Percentiles rank a stretch among this genome's conserved stretches.
phyloP scores from a whole-genome alignment of 2,113 vertebrate species.

The Percopsis transmontana region DNA sequence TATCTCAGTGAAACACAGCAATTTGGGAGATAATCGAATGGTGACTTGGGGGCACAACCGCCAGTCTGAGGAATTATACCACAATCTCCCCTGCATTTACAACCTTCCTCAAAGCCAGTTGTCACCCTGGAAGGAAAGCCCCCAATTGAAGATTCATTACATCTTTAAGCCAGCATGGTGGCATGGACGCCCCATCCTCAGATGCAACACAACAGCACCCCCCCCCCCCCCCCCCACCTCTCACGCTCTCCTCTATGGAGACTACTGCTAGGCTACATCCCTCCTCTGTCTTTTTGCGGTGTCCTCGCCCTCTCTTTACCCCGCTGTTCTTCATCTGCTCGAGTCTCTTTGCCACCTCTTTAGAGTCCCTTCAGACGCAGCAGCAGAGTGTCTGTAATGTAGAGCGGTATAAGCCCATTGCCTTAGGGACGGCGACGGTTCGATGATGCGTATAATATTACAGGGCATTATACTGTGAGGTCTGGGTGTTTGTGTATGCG shows the following conservation, averaged over 20 bases:
- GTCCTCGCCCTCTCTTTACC: conserved; percentile 52
- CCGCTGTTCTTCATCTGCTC: conserved; percentile 33
- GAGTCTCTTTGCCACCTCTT: conserved; percentile 32
- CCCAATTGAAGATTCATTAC: conserved; percentile 91
- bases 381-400: background rate
- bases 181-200: conserved; percentile 79
- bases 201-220: conserved; percentile 75
- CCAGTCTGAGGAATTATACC: conserved; percentile 99
- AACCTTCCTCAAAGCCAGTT: conserved; percentile 96
- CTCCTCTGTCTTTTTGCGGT: conserved; percentile 50
- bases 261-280: conserved; percentile 63
- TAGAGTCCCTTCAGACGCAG: conserved; percentile 15
- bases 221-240: conserved; percentile 64
- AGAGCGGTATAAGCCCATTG: background rate
- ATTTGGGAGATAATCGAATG: conserved; percentile 99
- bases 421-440: background rate
- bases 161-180: conserved; percentile 89
- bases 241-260: conserved; percentile 56
- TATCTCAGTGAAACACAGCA: conserved; percentile 99
- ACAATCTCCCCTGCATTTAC: conserved; percentile 99
- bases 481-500: too few relatives aligned
- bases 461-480: too few relatives aligned
- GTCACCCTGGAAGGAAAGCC: conserved; percentile 89
- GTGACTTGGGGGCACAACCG: conserved; percentile 99
- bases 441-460: too few relatives aligned